Percentiles rank a stretch among this genome's conserved stretches.
phyloP scores from a whole-genome alignment of 2,888 invertebrate species.

The Nomada hirtipes region DNA sequence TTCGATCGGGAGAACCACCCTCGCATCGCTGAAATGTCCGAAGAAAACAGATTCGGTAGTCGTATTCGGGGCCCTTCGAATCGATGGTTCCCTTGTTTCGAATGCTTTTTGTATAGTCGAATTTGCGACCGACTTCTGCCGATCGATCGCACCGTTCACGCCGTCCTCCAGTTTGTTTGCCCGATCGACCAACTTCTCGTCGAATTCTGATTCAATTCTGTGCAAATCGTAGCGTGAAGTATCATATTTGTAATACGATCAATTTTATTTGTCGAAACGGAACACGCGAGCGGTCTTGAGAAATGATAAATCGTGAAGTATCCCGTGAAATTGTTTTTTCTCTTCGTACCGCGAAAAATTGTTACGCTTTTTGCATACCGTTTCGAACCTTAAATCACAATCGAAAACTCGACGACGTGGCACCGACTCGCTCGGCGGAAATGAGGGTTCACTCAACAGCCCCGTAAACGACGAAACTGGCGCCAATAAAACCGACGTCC shows the following conservation, averaged over 20 bases:
- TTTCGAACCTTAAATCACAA: no score
- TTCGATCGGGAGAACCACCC: not conserved
- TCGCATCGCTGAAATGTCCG: not conserved
- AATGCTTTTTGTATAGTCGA: conserved; percentile 8
- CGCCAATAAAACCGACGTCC: conserved; percentile 38
- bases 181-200: not conserved
- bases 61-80: not conserved
- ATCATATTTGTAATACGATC: no score
- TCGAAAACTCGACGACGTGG: not conserved
- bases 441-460: conserved; percentile 22
- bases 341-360: no score
- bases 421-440: not conserved
- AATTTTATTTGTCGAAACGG: no score
- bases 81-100: conserved; percentile 1
- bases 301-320: no score
- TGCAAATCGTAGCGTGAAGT: no score
- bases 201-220: not conserved
- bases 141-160: conserved; percentile 5
- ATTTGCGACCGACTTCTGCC: conserved; percentile 7
- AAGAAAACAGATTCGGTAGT: conserved; percentile 16
- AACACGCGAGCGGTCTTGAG: no score
- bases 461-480: conserved; percentile 22
- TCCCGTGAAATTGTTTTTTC: no score
- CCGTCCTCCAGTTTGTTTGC: not conserved
- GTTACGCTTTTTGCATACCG: no score